phyloP scores from a whole-genome alignment of 2,797 vertebrate genomes.

The Decapterus maruadsi region DNA sequence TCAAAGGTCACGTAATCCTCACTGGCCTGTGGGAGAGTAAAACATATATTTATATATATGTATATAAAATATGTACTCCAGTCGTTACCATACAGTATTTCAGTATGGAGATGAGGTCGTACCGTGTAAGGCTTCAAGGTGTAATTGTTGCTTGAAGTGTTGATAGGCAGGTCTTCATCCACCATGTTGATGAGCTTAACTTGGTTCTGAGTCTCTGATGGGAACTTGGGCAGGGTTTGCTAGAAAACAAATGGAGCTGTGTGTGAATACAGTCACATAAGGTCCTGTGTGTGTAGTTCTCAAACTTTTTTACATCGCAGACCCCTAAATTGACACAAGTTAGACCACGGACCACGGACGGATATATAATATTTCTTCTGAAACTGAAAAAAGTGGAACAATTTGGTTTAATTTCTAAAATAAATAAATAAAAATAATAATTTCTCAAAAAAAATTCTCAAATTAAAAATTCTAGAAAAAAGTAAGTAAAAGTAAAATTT shows the following conservation, averaged over 20 bases:
- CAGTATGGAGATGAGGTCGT: not conserved
- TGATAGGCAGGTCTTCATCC: not conserved
- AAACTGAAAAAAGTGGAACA: too few relatives aligned
- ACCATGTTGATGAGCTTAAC: conserved; percentile 89
- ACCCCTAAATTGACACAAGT: too few relatives aligned
- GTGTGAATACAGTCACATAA: not conserved
- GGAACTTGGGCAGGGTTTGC: conserved; percentile 90
- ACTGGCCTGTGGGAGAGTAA: conserved; percentile 58
- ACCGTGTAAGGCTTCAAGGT: conserved; percentile 58
- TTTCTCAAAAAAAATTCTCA: too few relatives aligned
- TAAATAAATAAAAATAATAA: too few relatives aligned
- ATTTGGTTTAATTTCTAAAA: too few relatives aligned
- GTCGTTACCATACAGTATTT: not conserved
- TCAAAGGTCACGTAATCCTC: conserved; percentile 65
- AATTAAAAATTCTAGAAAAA: too few relatives aligned
- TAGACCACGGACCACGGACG: too few relatives aligned
- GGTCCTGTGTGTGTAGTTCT: not conserved
- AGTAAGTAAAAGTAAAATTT: too few relatives aligned
- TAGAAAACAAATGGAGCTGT: conserved; percentile 50
- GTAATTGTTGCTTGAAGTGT: rapidly evolving
- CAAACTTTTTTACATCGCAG: too few relatives aligned
- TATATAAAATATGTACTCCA: not conserved
- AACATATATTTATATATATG: too few relatives aligned
- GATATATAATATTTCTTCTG: too few relatives aligned
- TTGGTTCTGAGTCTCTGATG: conserved; percentile 79